phyloP scores from a whole-genome alignment of 2,888 invertebrate genomes.

The Biston betularia region DNA sequence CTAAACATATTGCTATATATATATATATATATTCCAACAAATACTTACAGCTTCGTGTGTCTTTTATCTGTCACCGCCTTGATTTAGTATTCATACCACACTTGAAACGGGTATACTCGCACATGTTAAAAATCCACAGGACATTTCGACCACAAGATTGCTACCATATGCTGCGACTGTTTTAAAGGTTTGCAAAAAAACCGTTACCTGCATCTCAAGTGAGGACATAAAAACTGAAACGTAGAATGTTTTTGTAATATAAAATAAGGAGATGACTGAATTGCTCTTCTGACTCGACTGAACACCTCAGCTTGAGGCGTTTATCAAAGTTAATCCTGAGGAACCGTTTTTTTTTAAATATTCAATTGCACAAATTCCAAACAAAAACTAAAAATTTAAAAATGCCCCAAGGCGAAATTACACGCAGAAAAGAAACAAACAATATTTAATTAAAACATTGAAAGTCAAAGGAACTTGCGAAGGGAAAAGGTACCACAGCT shows the following conservation, averaged over 20 bases:
- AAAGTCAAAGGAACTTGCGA: conserved; percentile 30
- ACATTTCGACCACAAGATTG: conserved; percentile 63
- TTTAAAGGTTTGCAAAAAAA: conserved; percentile 52
- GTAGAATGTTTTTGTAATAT: not conserved
- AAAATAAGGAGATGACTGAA: too few relatives aligned
- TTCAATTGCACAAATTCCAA: too few relatives aligned
- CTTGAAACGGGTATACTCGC: conserved; percentile 46
- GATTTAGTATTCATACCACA: conserved; percentile 42
- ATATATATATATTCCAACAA: conserved; percentile 17
- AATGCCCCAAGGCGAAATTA: not conserved
- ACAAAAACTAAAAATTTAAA: conserved; percentile 8
- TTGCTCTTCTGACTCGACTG: too few relatives aligned
- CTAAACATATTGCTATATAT: too few relatives aligned
- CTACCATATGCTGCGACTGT: conserved; percentile 59
- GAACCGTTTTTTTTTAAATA: too few relatives aligned
- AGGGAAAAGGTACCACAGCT: conserved; percentile 22
- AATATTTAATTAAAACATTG: conserved; percentile 31
- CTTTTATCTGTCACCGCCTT: conserved; percentile 42
- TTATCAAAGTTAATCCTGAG: too few relatives aligned
- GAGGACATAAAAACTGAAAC: conserved; percentile 42
- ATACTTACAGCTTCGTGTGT: conserved; percentile 31
- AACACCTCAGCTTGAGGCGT: too few relatives aligned
- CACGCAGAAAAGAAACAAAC: conserved; percentile 18
- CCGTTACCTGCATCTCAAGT: conserved; percentile 61
- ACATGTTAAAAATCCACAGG: conserved; percentile 61